phyloP scores from a whole-genome alignment of 2,888 invertebrate species.

The Ophioninae sp. region DNA sequence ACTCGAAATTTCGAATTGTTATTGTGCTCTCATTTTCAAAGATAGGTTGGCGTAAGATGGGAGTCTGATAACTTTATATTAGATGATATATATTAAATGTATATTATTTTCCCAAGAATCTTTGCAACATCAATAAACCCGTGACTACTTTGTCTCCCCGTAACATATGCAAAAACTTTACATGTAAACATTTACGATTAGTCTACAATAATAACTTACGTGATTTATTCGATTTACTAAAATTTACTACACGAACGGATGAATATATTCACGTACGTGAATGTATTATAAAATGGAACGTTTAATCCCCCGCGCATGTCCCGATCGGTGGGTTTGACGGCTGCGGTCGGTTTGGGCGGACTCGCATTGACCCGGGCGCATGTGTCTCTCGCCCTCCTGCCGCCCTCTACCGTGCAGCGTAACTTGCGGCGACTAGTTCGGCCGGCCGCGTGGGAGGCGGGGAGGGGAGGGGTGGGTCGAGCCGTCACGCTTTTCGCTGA shows the following conservation, averaged over 20 bases:
- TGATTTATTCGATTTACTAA: neutral
- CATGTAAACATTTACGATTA: neutral
- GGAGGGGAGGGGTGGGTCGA: slow-evolving; percentile 20
- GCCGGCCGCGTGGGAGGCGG: slow-evolving; percentile 1
- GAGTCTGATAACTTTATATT: no score
- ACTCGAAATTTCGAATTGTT: no score
- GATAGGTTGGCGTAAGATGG: no score
- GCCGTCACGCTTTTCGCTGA: slow-evolving; percentile 55
- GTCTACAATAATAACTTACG: neutral
- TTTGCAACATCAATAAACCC: no score
- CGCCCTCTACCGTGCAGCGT: neutral
- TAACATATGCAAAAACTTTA: neutral
- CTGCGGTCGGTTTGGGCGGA: neutral
- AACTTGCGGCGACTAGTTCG: no score
- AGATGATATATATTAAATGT: no score
- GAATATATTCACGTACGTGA: neutral
- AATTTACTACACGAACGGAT: neutral
- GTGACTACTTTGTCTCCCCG: no score
- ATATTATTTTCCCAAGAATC: no score
- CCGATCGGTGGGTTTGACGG: neutral
- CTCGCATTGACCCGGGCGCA: slow-evolving; percentile 13
- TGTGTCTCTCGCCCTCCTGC: neutral
- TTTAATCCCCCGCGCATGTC: slow-evolving; percentile 17
- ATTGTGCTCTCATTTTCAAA: no score
- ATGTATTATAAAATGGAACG: neutral